Conservation (phyloP, 2,797 vertebrate genomes). For the Lacerta viridis region DNA sequence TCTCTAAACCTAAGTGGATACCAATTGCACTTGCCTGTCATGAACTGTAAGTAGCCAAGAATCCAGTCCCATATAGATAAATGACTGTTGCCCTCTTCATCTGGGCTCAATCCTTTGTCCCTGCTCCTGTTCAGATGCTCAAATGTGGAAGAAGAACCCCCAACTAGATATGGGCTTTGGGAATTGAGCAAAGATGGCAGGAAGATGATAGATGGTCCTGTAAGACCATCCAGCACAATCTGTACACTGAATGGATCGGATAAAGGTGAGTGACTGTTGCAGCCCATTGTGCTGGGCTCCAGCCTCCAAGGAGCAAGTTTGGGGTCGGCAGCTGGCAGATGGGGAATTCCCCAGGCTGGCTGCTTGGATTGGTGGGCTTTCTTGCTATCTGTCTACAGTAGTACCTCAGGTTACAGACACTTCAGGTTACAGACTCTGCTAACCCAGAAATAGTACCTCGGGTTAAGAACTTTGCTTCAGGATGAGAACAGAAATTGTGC, state of each 20-base stretch:
- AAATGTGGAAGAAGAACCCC: neutral
- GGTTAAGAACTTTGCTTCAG: too few species aligned
- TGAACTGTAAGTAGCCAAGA: neutral
- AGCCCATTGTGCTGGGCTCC: too few species aligned
- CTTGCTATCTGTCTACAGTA: too few species aligned
- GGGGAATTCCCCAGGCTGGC: too few species aligned
- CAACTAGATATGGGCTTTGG: neutral
- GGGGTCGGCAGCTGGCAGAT: too few species aligned
- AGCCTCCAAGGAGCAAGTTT: too few species aligned
- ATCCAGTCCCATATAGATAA: neutral
- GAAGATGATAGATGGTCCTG: neutral
- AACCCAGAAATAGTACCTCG: too few species aligned
- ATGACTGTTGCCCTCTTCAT: neutral
- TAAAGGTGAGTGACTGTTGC: neutral
- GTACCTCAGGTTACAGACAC: too few species aligned
- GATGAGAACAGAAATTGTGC: too few species aligned
- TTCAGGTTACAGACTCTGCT: too few species aligned
- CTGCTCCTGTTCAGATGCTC: neutral
- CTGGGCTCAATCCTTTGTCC: neutral
- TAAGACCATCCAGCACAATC: neutral
- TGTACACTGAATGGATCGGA: neutral
- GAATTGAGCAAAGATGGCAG: neutral
- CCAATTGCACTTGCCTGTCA: neutral
- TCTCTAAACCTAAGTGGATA: constrained; percentile 38
- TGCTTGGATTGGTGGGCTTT: too few species aligned